A percentile compares a stretch with the other conserved stretches of the same genome.
phyloP scores from a whole-genome alignment of 2,888 invertebrate genomes.

The Drosophila imparisetae region DNA sequence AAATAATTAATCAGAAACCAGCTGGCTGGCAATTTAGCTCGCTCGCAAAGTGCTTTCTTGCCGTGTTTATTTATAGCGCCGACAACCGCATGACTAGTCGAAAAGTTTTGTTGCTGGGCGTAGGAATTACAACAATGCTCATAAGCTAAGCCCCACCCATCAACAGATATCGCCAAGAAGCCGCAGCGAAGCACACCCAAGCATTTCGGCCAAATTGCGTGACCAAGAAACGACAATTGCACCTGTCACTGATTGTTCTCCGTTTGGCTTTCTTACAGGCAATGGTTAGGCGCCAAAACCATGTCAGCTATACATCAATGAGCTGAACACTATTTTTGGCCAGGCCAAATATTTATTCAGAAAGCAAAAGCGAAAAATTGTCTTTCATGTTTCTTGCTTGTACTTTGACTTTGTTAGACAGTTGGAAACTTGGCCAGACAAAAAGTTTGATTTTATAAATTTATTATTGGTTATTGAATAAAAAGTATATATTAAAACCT shows the following conservation, averaged over 20 bases:
- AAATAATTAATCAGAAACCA: slow-evolving; percentile 17
- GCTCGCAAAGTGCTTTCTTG: slow-evolving; percentile 22
- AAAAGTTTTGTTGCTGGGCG: slow-evolving; percentile 27
- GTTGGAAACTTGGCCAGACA: too few relatives aligned
- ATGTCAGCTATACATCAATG: slow-evolving; percentile 7
- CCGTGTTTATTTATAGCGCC: slow-evolving; percentile 41
- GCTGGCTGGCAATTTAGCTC: slow-evolving; percentile 6
- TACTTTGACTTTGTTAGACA: neutral
- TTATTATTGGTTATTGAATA: neutral
- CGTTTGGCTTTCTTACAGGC: neutral
- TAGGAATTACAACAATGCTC: slow-evolving; percentile 38
- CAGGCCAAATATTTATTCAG: slow-evolving; percentile 25
- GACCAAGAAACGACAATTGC: slow-evolving; percentile 60
- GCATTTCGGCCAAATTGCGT: slow-evolving; percentile 52
- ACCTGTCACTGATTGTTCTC: slow-evolving; percentile 48
- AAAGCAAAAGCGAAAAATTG: slow-evolving; percentile 12
- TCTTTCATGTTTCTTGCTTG: slow-evolving; percentile 22
- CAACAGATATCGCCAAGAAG: slow-evolving; percentile 24
- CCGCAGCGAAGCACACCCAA: slow-evolving; percentile 31
- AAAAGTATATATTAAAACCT: neutral
- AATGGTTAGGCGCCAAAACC: neutral
- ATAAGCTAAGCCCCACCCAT: slow-evolving; percentile 15
- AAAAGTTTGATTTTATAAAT: slow-evolving; percentile 2
- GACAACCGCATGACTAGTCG: slow-evolving; percentile 38
- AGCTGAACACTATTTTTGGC: slow-evolving; percentile 10